Base-by-base conservation (phyloP, 2,888 invertebrate species). In the Drosophila meridiana region DNA sequence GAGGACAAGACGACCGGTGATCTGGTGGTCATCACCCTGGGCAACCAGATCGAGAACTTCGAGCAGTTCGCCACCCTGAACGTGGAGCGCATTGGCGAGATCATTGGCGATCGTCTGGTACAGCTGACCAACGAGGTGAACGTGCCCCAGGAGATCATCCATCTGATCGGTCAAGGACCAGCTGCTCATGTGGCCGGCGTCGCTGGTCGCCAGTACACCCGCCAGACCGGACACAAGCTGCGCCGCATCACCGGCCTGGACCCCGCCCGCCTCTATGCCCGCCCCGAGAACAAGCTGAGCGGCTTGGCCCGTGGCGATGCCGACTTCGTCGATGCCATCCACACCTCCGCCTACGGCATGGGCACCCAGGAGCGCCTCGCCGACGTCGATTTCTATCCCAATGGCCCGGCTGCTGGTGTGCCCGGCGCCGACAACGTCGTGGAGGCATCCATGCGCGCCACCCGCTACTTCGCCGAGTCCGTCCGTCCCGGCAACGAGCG, bases 211-310 rank as follows among this genome's bases (percentile, higher is more conserved):
- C 83, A 90, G 60, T 92, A 78, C 69, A 80, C 82, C n/a, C 90
- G 91, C 36, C 76, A 82, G 26, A 93, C 92, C 43, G 91, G 92
- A 64, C 81, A 90, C 66, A 78, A 89, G 78, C 73, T 93, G 56
- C 91, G 90, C 45, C 92, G 92, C 75, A 91, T 93, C 61, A 93
- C 93, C 42, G 93, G 89, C 36, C 79, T 93, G 81, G 93, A 93
- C 62, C 92, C 93, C 58, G 71, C 91, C 8, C 84, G 81, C 40
- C 70, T 86, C 9, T 91, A 76, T 53, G 87, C 89, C 78, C 86
- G 80, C 34, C 64, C 89, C 40, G 79, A 83, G 38, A 65, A 87
- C 20, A 73, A 73, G 11, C 72, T 93, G 66, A 84, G 63, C 50
- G 91, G 92, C 6, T 60, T 93, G 30, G 78, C 91, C 20, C 91